Evolutionary conservation across 2,888 invertebrate species (phyloP).

Genomic region (Hydropsyche betteni): DNA sequence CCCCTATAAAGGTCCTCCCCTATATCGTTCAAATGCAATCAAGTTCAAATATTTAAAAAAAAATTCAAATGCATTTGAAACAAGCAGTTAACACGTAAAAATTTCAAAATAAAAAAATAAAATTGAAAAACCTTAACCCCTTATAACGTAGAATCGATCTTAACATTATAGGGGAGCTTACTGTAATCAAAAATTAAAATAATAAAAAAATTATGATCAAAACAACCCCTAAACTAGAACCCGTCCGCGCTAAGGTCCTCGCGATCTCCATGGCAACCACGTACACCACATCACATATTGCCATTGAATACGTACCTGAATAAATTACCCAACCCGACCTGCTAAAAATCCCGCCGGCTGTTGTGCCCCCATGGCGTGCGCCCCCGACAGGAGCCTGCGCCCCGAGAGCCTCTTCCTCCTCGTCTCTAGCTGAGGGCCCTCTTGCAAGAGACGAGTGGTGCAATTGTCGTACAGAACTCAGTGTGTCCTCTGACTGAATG

Average conservation of each 20-base stretch:
- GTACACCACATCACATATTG: constrained; percentile 51
- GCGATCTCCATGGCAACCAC: constrained; percentile 44
- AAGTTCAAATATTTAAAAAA: too few relatives aligned
- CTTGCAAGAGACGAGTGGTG: neutral
- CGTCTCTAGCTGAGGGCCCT: neutral
- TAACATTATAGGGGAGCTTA: too few relatives aligned
- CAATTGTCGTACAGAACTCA: neutral
- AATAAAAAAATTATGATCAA: too few relatives aligned
- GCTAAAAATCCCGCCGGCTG: constrained; percentile 40
- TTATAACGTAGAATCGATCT: too few relatives aligned
- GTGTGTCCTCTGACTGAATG: neutral
- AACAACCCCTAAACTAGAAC: constrained; percentile 32
- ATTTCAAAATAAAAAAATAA: too few relatives aligned
- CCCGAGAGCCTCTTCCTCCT: too few relatives aligned
- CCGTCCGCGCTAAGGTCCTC: neutral
- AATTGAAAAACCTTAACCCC: too few relatives aligned
- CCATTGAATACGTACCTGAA: constrained; percentile 51
- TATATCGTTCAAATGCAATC: too few relatives aligned
- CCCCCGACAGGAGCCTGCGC: neutral
- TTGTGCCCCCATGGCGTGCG: neutral
- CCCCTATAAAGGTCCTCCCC: too few relatives aligned
- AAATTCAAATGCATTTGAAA: too few relatives aligned
- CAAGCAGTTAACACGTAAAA: too few relatives aligned
- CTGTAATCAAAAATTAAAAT: too few relatives aligned
- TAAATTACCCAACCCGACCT: constrained; percentile 49